Evolutionary conservation across 2,113 vertebrate genomes (phyloP).

Genomic region (Notarius quadriscutis): DNA sequence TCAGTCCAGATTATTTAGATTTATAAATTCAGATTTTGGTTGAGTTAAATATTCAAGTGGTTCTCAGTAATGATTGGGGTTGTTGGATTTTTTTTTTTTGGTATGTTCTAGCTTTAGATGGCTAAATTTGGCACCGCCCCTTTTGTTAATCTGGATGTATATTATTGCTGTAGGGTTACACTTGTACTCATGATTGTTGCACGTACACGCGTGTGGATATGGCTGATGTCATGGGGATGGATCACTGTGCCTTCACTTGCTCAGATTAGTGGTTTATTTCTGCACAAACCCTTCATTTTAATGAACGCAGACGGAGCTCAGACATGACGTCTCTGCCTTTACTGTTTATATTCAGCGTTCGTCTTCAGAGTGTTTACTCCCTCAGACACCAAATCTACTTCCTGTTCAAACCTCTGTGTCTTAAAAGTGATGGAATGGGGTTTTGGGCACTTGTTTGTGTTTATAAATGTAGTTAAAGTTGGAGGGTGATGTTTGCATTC

Average conservation of each 20-base stretch:
- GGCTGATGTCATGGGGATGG: neutral
- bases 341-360: neutral
- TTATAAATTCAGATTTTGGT: neutral
- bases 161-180: neutral
- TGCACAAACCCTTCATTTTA: neutral
- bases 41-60: neutral
- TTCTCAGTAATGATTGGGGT: neutral
- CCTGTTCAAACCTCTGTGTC: conserved; percentile 8
- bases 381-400: neutral
- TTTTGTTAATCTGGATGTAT: neutral
- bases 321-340: neutral
- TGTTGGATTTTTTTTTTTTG: neutral
- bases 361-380: neutral
- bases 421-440: neutral
- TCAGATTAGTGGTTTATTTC: neutral
- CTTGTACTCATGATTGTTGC: neutral
- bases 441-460: neutral
- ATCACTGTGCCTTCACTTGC: neutral
- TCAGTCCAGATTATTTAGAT: neutral
- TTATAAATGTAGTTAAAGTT: neutral
- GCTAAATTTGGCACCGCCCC: neutral
- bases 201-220: neutral
- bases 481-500: neutral
- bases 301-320: neutral
- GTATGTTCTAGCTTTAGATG: neutral